Evolutionary conservation across 2,888 invertebrate genomes (phyloP).

Genomic region (Microchrysa polita): DNA sequence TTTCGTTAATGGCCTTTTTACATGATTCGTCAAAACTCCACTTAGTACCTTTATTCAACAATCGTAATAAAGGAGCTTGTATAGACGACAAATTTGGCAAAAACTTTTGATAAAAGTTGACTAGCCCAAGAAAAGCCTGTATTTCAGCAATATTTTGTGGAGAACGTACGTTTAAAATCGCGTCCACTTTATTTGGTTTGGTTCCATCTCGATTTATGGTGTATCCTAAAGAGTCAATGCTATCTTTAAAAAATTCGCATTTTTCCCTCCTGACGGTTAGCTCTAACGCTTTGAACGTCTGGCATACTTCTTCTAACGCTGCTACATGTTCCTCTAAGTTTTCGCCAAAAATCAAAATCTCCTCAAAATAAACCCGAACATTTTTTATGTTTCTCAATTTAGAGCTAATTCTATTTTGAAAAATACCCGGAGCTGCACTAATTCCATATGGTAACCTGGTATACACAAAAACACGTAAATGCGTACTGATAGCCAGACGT

Average conservation of each 20-base stretch:
- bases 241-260: conserved; percentile 54
- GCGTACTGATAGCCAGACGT: not conserved
- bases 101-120: too few species aligned
- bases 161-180: conserved; percentile 51
- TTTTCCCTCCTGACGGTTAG: conserved; percentile 54
- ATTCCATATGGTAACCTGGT: not conserved
- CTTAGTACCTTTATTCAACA: too few species aligned
- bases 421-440: not conserved
- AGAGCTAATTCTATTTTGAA: conserved; percentile 50
- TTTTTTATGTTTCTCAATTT: conserved; percentile 54
- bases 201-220: conserved; percentile 56
- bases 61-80: too few species aligned
- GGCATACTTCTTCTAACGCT: conserved; percentile 53
- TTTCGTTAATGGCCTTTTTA: not conserved
- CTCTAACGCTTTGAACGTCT: conserved; percentile 52
- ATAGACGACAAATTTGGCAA: too few species aligned
- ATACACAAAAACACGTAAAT: not conserved
- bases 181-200: conserved; percentile 55
- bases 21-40: too few species aligned
- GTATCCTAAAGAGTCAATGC: conserved; percentile 54
- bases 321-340: conserved; percentile 52
- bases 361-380: conserved; percentile 55
- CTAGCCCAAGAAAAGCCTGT: conserved; percentile 51
- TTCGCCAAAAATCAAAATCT: conserved; percentile 55
- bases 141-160: conserved; percentile 52